Conservation (phyloP, 1,140 invertebrate genomes). For the Metopolophium dirhodum region DNA sequence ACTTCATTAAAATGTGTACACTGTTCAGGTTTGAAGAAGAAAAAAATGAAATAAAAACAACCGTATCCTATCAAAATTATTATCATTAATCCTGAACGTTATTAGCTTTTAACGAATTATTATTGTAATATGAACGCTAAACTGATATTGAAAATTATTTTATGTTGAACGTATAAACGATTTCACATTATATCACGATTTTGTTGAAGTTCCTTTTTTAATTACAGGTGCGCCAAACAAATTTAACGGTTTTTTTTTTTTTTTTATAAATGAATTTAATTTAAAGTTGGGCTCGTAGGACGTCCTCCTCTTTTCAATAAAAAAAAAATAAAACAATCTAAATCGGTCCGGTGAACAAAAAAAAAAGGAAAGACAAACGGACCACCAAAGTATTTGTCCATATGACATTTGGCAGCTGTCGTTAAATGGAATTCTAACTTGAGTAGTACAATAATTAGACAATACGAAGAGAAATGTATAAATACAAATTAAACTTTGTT, state of each 20-base stretch:
- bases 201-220: not conserved
- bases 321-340: constrained; percentile 14
- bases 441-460: not conserved
- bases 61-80: not conserved
- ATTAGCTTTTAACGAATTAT: not conserved
- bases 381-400: not conserved
- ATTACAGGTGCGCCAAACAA: not conserved
- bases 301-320: not conserved
- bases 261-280: not conserved
- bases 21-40: not conserved
- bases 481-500: not conserved
- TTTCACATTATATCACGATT: not conserved
- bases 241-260: not conserved
- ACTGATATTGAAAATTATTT: not conserved
- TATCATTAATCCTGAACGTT: not conserved
- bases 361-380: not conserved
- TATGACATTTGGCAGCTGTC: not conserved
- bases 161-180: not conserved
- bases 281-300: not conserved
- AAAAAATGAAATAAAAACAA: not conserved
- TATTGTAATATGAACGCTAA: not conserved
- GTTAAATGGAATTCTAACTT: not conserved
- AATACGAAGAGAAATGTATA: not conserved
- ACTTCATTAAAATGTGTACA: not conserved
- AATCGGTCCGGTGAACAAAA: not conserved